Percentiles rank a stretch among this genome's conserved stretches.
Conservation (phyloP, 2,888 invertebrate species). For the Nymphalis urticae region DNA sequence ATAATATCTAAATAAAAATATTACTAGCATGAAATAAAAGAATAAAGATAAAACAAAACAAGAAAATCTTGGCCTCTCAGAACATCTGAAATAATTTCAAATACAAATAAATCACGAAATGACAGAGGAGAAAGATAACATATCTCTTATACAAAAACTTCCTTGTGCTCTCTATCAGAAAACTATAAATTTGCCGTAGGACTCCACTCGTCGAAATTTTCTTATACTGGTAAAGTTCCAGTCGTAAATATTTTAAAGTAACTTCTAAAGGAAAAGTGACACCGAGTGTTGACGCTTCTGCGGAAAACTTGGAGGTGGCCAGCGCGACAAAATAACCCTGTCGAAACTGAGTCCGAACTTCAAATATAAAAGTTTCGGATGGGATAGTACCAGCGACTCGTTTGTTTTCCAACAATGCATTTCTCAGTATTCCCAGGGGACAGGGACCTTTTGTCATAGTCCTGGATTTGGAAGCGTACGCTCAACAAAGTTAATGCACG, state of each 20-base stretch:
- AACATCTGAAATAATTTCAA: constrained; percentile 53
- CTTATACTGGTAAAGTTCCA: constrained; percentile 60
- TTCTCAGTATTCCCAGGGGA: constrained; percentile 42
- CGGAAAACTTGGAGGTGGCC: constrained; percentile 63
- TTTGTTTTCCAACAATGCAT: constrained; percentile 58
- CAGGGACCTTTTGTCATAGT: constrained; percentile 45
- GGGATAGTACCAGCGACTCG: constrained; percentile 53
- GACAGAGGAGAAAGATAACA: constrained; percentile 54
- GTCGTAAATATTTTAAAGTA: constrained; percentile 81
- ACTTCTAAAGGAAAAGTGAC: constrained; percentile 74
- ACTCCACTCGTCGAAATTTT: constrained; percentile 63
- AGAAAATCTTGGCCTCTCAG: constrained; percentile 26
- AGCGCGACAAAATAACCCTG: constrained; percentile 72
- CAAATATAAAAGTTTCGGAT: constrained; percentile 71
- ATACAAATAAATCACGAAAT: constrained; percentile 62
- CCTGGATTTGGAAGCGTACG: constrained; percentile 42
- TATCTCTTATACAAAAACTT: constrained; percentile 63
- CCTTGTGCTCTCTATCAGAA: constrained; percentile 60
- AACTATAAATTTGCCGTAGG: constrained; percentile 71
- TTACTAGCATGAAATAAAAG: constrained; percentile 1
- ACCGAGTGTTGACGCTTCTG: constrained; percentile 69
- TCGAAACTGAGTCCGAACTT: constrained; percentile 65
- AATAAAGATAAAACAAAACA: constrained; percentile 33
- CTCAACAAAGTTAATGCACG: constrained; percentile 35
- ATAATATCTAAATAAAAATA: not conserved